Evolutionary conservation across 2,797 vertebrate genomes (phyloP).

Genomic region (Sphaeramia orbicularis): DNA sequence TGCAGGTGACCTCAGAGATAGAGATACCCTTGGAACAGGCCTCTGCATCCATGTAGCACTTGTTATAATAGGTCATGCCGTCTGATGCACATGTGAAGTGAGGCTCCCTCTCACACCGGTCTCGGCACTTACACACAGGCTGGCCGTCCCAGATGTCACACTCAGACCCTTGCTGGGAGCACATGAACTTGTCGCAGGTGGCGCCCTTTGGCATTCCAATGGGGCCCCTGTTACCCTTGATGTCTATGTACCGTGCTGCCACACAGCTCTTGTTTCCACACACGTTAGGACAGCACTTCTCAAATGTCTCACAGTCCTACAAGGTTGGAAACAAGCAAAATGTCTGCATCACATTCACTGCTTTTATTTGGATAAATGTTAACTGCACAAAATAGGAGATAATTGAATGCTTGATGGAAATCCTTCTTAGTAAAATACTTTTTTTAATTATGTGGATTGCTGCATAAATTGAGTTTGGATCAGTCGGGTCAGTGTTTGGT

Average conservation of each 20-base stretch:
- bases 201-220: slow-evolving; percentile 95
- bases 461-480: too few species aligned
- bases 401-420: too few species aligned
- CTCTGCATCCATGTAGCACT: slow-evolving; percentile 99
- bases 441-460: too few species aligned
- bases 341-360: background rate
- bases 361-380: too few species aligned
- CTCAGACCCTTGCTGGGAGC: slow-evolving; percentile 96
- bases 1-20: slow-evolving; percentile 94
- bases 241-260: slow-evolving; percentile 94
- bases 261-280: slow-evolving; percentile 97
- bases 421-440: too few species aligned
- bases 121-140: slow-evolving; percentile 96
- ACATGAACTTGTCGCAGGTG: slow-evolving; percentile 97
- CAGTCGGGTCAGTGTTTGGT: too few species aligned
- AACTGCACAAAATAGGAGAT: too few species aligned
- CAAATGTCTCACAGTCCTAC: slow-evolving; percentile 96
- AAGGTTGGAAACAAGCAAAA: slow-evolving; percentile 33
- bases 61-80: slow-evolving; percentile 98
- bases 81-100: slow-evolving; percentile 99
- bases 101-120: slow-evolving; percentile 97
- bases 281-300: slow-evolving; percentile 98
- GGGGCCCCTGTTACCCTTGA: slow-evolving; percentile 93
- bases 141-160: slow-evolving; percentile 99
- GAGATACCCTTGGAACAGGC: slow-evolving; percentile 96